Evolutionary conservation across 2,888 invertebrate species (phyloP), one percentile per base, ranked within the genome.

Genomic region (Ametastegia equiseti): DNA sequence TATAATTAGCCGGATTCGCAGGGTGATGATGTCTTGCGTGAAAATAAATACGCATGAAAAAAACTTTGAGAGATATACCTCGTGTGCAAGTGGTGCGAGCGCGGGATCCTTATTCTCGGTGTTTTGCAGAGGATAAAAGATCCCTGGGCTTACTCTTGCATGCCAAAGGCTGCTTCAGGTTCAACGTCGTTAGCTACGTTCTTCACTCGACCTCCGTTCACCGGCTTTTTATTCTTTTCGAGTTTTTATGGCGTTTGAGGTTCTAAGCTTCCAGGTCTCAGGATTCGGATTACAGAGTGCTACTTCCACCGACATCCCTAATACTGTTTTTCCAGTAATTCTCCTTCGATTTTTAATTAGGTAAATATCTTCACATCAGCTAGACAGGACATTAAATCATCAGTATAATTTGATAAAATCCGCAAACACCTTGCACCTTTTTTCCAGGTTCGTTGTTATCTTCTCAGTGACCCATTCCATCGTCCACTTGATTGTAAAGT

Each of bases 181-280:
- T 71, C 71, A 71, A 71, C 71, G 71, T 71, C 71, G 71, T 71
- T 71, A 71, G 71, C 71, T 71, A 71, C 71, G 36, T 67, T 67
- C 30, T 71, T 71, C 47, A 47, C 71, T 47, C 71, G 15, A 15
- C 71, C 45, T 71, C 23, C 47, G 47, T 71, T 45, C 71, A 27
- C 65, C 15, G 39, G 19, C 36, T 39, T 39, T 23, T 39, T 67
- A 39, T 67, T 67, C 39, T 45, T 30, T 47, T 45, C 71, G 15
- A 45, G 11, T 71, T 71, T 71, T 67, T 67, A 36, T 39, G 15
- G 39, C 36, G 19, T 67, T n/a, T 39, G 19, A 67, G 65, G 2
- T 60, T 60, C 30, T 60, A 3, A 67, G 23, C 19, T 54, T n/a
- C n/a, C 54, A n/a, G 15, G 54, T 5, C 15, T 67, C n/a, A 39